Percentiles rank a stretch among this genome's conserved stretches.
Evolutionary conservation across 2,888 invertebrate genomes (phyloP).

Genomic region (Tachina grossa): DNA sequence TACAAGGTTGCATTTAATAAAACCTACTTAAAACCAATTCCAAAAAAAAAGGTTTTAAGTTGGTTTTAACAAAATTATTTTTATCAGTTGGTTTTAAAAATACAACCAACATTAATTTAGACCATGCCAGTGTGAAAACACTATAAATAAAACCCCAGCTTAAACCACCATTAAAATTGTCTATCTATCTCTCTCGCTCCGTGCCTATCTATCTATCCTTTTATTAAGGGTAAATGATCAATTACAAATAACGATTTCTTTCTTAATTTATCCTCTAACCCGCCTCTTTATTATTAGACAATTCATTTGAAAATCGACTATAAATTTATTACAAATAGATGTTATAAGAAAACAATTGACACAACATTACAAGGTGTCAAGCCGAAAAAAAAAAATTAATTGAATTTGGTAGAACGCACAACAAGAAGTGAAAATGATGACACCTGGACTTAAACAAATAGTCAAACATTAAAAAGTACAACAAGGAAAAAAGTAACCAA

Average conservation of each 20-base stretch:
- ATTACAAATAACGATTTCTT: conserved; percentile 33
- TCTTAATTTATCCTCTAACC: conserved; percentile 7
- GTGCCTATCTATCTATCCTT: background rate
- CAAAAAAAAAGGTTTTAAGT: no score
- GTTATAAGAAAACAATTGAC: conserved; percentile 60
- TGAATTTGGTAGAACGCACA: conserved; percentile 73
- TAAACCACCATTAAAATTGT: background rate
- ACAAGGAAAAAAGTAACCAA: conserved; percentile 9
- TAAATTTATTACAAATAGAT: conserved; percentile 2
- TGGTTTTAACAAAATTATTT: no score
- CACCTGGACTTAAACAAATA: conserved; percentile 68
- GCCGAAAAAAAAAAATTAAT: conserved; percentile 46
- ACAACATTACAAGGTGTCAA: conserved; percentile 78
- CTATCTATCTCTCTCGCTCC: background rate
- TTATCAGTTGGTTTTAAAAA: no score
- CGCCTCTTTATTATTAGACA: conserved; percentile 43
- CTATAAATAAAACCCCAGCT: background rate
- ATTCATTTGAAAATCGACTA: conserved; percentile 17
- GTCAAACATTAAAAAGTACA: background rate
- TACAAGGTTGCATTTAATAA: no score
- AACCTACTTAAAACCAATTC: no score
- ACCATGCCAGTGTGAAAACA: background rate
- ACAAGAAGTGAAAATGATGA: conserved; percentile 79
- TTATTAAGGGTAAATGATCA: conserved; percentile 17
- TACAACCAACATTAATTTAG: no score